Evolutionary conservation across 2,113 vertebrate genomes (phyloP).

Genomic region (Sorex araneus): DNA sequence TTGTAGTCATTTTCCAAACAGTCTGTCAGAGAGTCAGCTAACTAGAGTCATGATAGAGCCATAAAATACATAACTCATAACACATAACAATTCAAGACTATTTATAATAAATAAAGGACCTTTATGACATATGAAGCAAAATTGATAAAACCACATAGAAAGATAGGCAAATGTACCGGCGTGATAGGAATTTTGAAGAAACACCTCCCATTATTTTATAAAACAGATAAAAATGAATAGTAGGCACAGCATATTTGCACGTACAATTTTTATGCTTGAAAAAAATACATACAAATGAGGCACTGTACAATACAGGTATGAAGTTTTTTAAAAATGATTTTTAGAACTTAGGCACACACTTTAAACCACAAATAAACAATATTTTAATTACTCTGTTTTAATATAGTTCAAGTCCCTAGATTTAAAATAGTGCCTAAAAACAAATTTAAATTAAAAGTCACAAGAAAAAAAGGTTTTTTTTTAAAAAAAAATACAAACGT

Average conservation of each 20-base stretch:
- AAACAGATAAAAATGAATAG: background rate
- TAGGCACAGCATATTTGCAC: background rate
- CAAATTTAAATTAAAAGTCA: too few relatives aligned
- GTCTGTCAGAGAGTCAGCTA: background rate
- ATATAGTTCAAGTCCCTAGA: background rate
- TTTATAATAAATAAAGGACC: background rate
- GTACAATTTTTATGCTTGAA: background rate
- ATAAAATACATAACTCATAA: background rate
- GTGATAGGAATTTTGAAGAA: background rate
- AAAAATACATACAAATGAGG: background rate
- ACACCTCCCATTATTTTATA: background rate
- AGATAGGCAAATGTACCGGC: background rate
- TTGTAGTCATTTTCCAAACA: background rate
- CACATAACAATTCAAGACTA: background rate
- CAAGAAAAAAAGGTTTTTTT: too few relatives aligned
- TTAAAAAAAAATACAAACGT: too few relatives aligned
- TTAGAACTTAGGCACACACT: background rate
- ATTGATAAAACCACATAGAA: background rate
- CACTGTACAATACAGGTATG: background rate
- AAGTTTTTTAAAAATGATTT: background rate
- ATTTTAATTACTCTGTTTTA: background rate
- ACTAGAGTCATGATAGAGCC: background rate
- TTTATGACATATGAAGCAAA: background rate
- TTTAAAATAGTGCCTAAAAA: background rate
- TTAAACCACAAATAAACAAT: background rate